phyloP scores from a whole-genome alignment of 2,888 invertebrate genomes.

The Marronus borbonicus region DNA sequence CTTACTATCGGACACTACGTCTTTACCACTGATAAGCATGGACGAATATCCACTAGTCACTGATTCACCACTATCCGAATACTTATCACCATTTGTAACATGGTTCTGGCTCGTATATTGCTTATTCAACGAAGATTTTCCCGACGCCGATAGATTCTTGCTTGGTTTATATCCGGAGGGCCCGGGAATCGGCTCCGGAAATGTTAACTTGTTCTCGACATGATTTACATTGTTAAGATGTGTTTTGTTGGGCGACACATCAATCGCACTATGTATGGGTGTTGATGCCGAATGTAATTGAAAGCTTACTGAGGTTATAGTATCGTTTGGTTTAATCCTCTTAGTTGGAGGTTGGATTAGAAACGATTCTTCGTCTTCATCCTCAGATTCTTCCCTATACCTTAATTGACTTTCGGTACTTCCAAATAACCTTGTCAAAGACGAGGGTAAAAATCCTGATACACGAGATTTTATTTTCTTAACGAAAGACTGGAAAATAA shows the following conservation, averaged over 20 bases:
- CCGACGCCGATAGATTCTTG: conserved; percentile 56
- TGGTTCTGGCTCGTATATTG: conserved; percentile 44
- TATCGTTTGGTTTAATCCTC: conserved; percentile 61
- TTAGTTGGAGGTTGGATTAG: conserved; percentile 72
- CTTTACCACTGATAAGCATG: conserved; percentile 64
- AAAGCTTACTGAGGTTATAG: conserved; percentile 19
- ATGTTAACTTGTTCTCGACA: conserved; percentile 49
- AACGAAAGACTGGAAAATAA: conserved; percentile 78
- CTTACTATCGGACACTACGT: conserved; percentile 61
- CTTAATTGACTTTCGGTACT: conserved; percentile 61
- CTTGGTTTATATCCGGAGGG: conserved; percentile 64
- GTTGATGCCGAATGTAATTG: conserved; percentile 28
- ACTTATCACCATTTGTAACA: conserved; percentile 68
- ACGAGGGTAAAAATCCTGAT: conserved; percentile 76
- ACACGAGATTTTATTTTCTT: conserved; percentile 79
- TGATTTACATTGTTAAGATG: conserved; percentile 27
- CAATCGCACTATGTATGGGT: conserved; percentile 3
- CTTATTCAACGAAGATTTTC: conserved; percentile 48
- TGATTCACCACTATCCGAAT: conserved; percentile 75
- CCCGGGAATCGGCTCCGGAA: conserved; percentile 66
- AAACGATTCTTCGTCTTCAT: conserved; percentile 69
- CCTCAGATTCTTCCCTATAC: conserved; percentile 69
- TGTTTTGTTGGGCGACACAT: conserved; percentile 5
- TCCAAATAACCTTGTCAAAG: conserved; percentile 74
- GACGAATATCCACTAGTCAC: conserved; percentile 75